These are phyloP conservation scores for Cherax destructor DNA, from an alignment of 1,140 invertebrate genomes.

Conservation along the genomic window DNA sequence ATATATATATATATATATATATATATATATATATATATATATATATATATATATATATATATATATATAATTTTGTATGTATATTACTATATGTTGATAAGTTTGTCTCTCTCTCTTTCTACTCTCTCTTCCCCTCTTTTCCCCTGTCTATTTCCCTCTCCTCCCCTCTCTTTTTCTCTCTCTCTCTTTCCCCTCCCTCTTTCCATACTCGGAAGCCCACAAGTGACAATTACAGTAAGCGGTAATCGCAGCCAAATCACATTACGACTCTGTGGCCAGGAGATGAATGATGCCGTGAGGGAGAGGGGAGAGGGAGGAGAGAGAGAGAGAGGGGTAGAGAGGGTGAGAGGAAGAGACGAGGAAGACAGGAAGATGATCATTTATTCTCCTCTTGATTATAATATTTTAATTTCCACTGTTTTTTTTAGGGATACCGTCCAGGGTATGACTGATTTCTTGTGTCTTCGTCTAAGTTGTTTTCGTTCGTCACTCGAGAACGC, in stretches of 20 bases:
- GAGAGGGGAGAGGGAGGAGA: not conserved
- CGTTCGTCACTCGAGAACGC: no score
- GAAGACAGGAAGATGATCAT: not conserved
- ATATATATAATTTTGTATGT: no score
- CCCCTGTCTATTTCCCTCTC: not conserved
- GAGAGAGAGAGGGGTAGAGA: not conserved
- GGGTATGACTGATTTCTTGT: no score
- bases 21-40: no score
- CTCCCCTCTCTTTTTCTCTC: not conserved
- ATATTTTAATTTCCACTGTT: not conserved
- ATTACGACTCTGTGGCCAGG: not conserved
- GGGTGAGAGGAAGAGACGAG: not conserved
- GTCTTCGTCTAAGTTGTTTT: no score
- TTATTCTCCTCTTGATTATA: not conserved
- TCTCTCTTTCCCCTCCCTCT: not conserved
- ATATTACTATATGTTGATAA: no score
- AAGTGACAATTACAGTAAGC: not conserved
- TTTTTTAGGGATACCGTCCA: no score
- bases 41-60: no score
- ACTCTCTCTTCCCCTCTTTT: no score
- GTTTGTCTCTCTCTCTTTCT: no score
- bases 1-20: no score
- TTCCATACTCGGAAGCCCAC: not conserved
- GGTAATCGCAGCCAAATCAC: constrained; percentile 17
- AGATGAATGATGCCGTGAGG: no score